Percentiles rank a stretch among this genome's conserved stretches.
phyloP scores from a whole-genome alignment of 2,888 invertebrate genomes.

The Eurois occulta region DNA sequence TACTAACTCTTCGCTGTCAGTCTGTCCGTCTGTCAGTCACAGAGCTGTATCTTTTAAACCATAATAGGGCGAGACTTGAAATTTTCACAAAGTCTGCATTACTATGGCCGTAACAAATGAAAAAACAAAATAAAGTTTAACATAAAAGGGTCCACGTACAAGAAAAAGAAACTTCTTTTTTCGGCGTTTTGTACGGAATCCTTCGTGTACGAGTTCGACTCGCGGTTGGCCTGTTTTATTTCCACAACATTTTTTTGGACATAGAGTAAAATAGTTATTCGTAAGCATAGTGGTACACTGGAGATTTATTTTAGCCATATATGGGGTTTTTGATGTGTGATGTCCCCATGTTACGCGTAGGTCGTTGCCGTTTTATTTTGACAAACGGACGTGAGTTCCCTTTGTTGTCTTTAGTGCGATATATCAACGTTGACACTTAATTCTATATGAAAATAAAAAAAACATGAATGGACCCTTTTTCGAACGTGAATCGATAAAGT shows the following conservation, averaged over 20 bases:
- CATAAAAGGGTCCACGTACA: background rate
- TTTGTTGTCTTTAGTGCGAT: conserved; percentile 86
- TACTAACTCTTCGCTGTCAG: background rate
- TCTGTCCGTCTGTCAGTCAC: background rate
- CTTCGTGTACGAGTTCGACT: background rate
- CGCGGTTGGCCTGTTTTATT: background rate
- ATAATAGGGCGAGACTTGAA: background rate
- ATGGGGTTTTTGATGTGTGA: conserved; percentile 74
- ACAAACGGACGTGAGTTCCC: conserved; percentile 84
- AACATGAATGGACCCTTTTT: conserved; percentile 79
- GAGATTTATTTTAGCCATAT: conserved; percentile 71
- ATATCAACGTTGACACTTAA: conserved; percentile 85
- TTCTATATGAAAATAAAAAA: conserved; percentile 74
- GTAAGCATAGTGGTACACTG: conserved; percentile 65
- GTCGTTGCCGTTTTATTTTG: conserved; percentile 87
- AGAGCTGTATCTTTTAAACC: background rate
- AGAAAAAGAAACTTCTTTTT: background rate
- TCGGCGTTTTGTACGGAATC: background rate
- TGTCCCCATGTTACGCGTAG: conserved; percentile 84
- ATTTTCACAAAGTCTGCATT: background rate
- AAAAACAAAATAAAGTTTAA: background rate
- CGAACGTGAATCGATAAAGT: conserved; percentile 70
- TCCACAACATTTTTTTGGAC: conserved; percentile 62
- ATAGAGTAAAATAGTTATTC: conserved; percentile 73
- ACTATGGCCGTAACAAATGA: background rate